phyloP scores from a whole-genome alignment of 2,888 invertebrate genomes.

The Arge pagana region DNA sequence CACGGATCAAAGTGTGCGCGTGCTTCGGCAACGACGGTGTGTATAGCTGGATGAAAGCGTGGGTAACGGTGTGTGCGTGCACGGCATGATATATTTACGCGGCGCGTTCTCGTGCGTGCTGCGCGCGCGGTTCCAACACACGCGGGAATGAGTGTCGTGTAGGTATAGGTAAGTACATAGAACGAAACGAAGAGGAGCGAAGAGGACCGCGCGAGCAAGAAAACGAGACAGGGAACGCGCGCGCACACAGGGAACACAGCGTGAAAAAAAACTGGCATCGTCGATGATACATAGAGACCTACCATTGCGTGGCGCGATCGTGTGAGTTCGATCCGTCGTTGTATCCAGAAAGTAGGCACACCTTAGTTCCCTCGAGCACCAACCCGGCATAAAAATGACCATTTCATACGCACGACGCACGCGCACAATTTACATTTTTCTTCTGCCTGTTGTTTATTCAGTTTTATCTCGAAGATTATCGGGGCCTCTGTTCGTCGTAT shows the following conservation, averaged over 20 bases:
- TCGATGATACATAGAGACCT: constrained; percentile 17
- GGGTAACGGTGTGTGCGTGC: no score
- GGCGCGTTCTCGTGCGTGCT: background rate
- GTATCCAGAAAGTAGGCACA: constrained; percentile 18
- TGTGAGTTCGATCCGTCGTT: constrained; percentile 18
- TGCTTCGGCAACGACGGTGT: no score
- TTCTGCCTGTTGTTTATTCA: no score
- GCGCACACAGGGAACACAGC: no score
- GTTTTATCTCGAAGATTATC: no score
- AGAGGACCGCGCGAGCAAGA: background rate
- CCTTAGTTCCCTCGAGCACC: constrained; percentile 16
- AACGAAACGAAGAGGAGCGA: background rate
- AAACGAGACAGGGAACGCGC: constrained; percentile 5
- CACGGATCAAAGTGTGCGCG: no score
- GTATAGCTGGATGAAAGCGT: no score
- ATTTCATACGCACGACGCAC: constrained; percentile 9
- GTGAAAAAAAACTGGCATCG: no score
- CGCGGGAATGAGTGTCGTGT: background rate
- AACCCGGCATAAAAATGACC: constrained; percentile 17
- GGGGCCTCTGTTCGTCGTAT: no score
- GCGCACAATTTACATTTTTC: constrained; percentile 14
- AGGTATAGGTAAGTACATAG: background rate
- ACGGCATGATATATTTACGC: no score
- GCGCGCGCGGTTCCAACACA: background rate
- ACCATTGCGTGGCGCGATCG: constrained; percentile 18